phyloP scores from a whole-genome alignment of 1,140 invertebrate species.

The Drosophila seguyi region DNA sequence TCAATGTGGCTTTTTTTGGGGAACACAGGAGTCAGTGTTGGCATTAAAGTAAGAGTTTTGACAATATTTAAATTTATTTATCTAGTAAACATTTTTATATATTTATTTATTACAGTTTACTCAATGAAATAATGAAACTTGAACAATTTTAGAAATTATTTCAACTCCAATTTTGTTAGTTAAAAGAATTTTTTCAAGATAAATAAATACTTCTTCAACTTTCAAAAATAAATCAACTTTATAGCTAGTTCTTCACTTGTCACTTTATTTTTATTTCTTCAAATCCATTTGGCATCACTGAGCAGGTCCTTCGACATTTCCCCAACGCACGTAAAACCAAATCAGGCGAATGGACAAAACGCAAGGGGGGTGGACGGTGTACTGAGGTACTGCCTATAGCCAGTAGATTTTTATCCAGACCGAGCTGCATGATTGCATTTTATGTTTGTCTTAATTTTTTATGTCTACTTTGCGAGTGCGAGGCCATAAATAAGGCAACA shows the following conservation, averaged over 20 bases:
- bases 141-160: background rate
- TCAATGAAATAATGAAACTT: background rate
- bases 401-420: conserved; percentile 38
- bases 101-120: background rate
- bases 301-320: conserved; percentile 33
- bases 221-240: no score
- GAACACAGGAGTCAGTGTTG: background rate
- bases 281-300: conserved; percentile 3
- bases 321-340: conserved; percentile 76
- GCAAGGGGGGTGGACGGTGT: background rate
- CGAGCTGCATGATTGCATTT: conserved; percentile 80
- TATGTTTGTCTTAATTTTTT: conserved; percentile 82
- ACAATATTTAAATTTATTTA: conserved; percentile 1
- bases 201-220: no score
- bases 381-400: conserved; percentile 1
- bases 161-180: background rate
- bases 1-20: conserved; percentile 8
- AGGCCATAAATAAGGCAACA: conserved; percentile 77
- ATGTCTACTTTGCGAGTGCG: conserved; percentile 75
- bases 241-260: background rate
- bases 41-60: background rate
- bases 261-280: background rate
- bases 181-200: background rate
- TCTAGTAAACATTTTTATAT: background rate
- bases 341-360: conserved; percentile 76